Evolutionary conservation across 2,113 vertebrate genomes (phyloP).

Genomic region (Lycocorax pyrrhopterus): DNA sequence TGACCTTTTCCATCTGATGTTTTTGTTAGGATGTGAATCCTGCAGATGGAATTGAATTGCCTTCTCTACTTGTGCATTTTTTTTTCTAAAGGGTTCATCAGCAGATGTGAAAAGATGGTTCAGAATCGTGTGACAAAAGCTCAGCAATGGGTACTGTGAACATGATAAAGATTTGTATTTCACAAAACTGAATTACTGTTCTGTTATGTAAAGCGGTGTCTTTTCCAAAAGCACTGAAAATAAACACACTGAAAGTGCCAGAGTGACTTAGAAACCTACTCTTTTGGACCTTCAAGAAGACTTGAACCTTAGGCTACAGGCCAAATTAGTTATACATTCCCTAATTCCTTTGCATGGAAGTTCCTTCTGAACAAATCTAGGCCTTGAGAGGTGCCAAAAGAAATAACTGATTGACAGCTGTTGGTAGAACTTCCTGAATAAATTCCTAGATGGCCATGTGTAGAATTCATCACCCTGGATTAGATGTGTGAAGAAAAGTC

Average conservation of each 20-base stretch:
- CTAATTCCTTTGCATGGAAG: not conserved
- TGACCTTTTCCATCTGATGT: not conserved
- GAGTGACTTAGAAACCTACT: not conserved
- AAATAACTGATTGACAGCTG: not conserved
- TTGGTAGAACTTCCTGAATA: not conserved
- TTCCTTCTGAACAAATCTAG: not conserved
- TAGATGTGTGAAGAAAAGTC: not conserved
- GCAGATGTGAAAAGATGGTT: not conserved
- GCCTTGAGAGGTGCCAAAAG: not conserved
- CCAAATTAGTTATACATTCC: not conserved
- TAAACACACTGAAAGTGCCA: not conserved
- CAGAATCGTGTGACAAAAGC: not conserved
- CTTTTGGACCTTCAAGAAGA: not conserved
- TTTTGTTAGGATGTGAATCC: not conserved
- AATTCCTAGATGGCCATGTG: not conserved
- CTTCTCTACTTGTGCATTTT: not conserved
- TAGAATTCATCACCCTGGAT: not conserved
- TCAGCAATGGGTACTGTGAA: not conserved
- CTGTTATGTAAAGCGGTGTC: not conserved
- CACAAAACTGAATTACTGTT: not conserved
- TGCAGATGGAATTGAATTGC: not conserved
- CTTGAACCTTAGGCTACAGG: not conserved
- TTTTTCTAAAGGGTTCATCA: not conserved
- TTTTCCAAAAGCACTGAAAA: not conserved
- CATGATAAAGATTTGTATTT: not conserved